A percentile compares a stretch with the other conserved stretches of the same genome.
phyloP scores from a whole-genome alignment of 2,888 invertebrate genomes.

The Elegia similella region DNA sequence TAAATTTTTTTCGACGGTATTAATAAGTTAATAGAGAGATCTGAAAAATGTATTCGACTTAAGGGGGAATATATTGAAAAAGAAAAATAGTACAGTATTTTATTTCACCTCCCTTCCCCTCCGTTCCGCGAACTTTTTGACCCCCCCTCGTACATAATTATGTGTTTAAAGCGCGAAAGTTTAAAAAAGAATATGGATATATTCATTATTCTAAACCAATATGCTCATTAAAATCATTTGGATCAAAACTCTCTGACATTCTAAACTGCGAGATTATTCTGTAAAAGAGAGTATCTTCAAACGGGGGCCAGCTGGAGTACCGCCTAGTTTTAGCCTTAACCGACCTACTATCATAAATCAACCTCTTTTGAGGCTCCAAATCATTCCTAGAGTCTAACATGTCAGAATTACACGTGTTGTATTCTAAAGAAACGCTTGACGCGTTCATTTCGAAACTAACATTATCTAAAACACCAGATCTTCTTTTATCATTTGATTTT shows the following conservation, averaged over 20 bases:
- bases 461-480: conserved; percentile 26
- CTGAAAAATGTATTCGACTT: no score
- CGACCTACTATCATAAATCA: conserved; percentile 42
- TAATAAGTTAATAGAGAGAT: no score
- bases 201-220: conserved; percentile 25
- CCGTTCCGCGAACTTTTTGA: no score
- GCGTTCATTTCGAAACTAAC: conserved; percentile 16
- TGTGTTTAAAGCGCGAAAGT: no score
- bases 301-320: conserved; percentile 69
- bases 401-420: conserved; percentile 39
- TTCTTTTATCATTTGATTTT: conserved; percentile 22
- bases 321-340: conserved; percentile 26
- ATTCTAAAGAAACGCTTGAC: conserved; percentile 36
- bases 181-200: no score
- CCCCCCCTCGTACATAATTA: no score
- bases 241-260: conserved; percentile 72
- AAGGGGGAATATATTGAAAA: no score
- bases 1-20: no score
- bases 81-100: no score
- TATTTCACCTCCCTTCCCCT: no score
- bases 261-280: conserved; percentile 65
- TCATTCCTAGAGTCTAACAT: conserved; percentile 20
- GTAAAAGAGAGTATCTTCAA: conserved; percentile 65
- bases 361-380: conserved; percentile 29
- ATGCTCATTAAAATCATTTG: conserved; percentile 50